phyloP scores from a whole-genome alignment of 2,888 invertebrate genomes.

The Aphodius granarius region DNA sequence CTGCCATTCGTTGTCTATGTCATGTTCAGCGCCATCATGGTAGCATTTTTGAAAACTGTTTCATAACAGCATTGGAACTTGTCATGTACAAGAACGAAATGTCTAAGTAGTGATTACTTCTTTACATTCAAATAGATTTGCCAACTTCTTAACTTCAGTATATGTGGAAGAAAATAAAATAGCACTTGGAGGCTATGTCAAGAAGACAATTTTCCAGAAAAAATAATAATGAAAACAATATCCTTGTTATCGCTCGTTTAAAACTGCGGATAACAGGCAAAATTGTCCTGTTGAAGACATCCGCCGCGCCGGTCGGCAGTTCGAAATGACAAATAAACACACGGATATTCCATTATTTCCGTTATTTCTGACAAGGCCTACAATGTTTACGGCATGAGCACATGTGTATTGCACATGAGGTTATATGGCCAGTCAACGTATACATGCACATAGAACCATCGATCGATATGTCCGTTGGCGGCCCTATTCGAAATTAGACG shows the following conservation, averaged over 20 bases:
- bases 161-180: too few species aligned
- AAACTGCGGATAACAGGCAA: not conserved
- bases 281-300: not conserved
- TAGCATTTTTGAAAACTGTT: too few species aligned
- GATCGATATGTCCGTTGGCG: not conserved
- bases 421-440: not conserved
- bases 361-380: not conserved
- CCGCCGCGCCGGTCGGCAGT: not conserved
- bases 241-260: not conserved
- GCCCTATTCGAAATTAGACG: conserved; percentile 8
- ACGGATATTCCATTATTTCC: not conserved
- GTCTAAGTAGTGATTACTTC: too few species aligned
- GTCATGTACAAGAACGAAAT: too few species aligned
- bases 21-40: too few species aligned
- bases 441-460: not conserved
- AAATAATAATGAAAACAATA: not conserved
- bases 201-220: not conserved
- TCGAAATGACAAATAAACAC: not conserved
- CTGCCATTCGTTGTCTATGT: too few species aligned
- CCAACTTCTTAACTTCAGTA: too few species aligned
- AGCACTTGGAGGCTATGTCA: too few species aligned
- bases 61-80: too few species aligned
- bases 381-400: not conserved
- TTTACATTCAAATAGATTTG: too few species aligned
- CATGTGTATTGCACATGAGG: not conserved